phyloP scores from a whole-genome alignment of 2,888 invertebrate species.

The Temnothorax rugatulus region DNA sequence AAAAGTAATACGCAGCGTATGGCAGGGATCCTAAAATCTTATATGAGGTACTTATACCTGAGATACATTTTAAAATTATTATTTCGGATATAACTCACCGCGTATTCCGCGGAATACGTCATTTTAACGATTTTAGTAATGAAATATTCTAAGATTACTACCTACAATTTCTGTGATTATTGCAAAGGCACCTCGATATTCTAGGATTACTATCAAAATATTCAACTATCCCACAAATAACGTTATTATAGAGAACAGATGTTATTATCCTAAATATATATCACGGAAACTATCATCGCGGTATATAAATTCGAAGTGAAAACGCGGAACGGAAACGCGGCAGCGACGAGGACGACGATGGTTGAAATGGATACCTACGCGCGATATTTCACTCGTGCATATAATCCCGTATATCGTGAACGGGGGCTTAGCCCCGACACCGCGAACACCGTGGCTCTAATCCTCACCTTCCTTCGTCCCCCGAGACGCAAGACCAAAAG shows the following conservation, averaged over 20 bases:
- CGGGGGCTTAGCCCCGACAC: slow-evolving; percentile 82
- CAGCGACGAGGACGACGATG: slow-evolving; percentile 37
- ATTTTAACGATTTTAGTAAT: not conserved
- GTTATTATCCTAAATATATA: slow-evolving; percentile 44
- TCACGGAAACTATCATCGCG: slow-evolving; percentile 37
- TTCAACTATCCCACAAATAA: slow-evolving; percentile 4
- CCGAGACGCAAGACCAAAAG: slow-evolving; percentile 61
- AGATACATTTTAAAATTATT: slow-evolving; percentile 14
- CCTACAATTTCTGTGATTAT: slow-evolving; percentile 7
- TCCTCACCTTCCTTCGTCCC: slow-evolving; percentile 73
- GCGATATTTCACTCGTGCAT: slow-evolving; percentile 82
- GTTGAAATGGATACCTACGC: slow-evolving; percentile 70
- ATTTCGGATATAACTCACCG: not conserved
- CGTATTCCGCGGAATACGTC: not conserved
- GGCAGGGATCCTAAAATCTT: not conserved
- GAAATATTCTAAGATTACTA: slow-evolving; percentile 9
- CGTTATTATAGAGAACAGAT: slow-evolving; percentile 17
- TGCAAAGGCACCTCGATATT: slow-evolving; percentile 1
- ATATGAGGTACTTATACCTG: not conserved
- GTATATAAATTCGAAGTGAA: slow-evolving; percentile 54
- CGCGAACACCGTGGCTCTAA: slow-evolving; percentile 79
- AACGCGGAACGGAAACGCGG: slow-evolving; percentile 57
- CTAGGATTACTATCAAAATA: slow-evolving; percentile 31
- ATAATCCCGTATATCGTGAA: slow-evolving; percentile 84
- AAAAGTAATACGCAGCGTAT: not conserved